Conservation (phyloP, 2,113 vertebrate genomes). For the Odontesthes bonariensis region DNA sequence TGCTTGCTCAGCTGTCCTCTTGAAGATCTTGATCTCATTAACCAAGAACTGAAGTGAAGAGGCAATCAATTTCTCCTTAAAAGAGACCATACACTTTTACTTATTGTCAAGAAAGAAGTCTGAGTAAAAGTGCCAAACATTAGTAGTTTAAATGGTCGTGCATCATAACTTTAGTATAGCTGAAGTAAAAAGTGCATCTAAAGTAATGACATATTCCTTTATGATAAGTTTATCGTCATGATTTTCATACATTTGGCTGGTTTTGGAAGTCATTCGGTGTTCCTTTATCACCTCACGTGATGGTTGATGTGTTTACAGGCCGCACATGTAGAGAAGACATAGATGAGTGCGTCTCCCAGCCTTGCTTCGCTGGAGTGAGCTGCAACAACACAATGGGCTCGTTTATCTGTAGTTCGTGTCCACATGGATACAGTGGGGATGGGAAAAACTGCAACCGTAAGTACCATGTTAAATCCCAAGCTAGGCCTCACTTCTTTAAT, state of each 20-base stretch:
- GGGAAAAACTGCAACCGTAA: slow-evolving; percentile 82
- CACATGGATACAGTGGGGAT: slow-evolving; percentile 84
- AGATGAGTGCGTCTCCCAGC: slow-evolving; percentile 86
- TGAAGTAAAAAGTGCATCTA: neutral
- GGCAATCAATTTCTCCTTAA: too few relatives aligned
- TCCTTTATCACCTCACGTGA: neutral
- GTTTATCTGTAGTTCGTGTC: slow-evolving; percentile 87
- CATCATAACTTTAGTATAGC: neutral
- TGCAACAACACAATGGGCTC: slow-evolving; percentile 89
- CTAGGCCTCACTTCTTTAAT: neutral
- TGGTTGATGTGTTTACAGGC: slow-evolving; percentile 76
- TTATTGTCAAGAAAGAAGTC: too few relatives aligned
- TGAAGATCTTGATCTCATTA: too few relatives aligned
- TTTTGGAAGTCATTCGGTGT: fast-evolving
- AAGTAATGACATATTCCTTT: neutral
- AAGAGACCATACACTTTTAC: too few relatives aligned
- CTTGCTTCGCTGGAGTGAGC: slow-evolving; percentile 84
- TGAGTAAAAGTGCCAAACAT: too few relatives aligned
- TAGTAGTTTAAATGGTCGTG: neutral
- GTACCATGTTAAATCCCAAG: slow-evolving; percentile 5
- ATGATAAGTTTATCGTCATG: fast-evolving
- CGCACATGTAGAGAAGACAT: slow-evolving; percentile 87
- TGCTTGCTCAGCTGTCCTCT: too few relatives aligned
- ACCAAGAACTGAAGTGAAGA: too few relatives aligned
- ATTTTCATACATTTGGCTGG: neutral